Percentiles rank a stretch among this genome's conserved stretches.
These are phyloP conservation scores for Rhopilema esculentum DNA, from an alignment of 30 jellyfish, hydroid and myxozoan genomes.

Conservation along the genomic window DNA sequence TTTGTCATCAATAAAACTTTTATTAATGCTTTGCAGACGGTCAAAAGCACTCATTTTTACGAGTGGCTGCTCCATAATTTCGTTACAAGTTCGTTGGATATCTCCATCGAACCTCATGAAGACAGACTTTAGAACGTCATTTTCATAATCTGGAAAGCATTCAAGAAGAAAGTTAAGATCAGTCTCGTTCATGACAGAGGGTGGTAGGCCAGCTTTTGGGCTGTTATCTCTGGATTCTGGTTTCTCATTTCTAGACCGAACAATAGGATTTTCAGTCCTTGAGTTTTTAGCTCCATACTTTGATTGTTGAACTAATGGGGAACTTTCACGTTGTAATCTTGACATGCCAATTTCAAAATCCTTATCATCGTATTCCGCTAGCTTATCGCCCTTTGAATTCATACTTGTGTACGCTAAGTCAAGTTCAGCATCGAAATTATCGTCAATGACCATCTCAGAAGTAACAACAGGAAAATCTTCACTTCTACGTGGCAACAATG, in stretches of 20 bases:
- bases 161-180: conserved; percentile 62
- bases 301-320: neutral
- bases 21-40: neutral
- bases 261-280: neutral
- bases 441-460: neutral
- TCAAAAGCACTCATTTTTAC: conserved; percentile 12
- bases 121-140: conserved; percentile 27
- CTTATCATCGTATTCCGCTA: neutral
- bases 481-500: neutral
- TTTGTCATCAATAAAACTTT: neutral
- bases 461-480: neutral
- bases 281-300: neutral
- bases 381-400: neutral
- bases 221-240: neutral
- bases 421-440: neutral
- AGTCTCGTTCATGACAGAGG: neutral
- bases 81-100: conserved; percentile 48
- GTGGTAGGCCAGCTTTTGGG: neutral
- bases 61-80: conserved; percentile 46
- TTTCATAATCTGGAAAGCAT: conserved; percentile 58
- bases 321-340: neutral
- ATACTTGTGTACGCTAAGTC: neutral
- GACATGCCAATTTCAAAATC: neutral
- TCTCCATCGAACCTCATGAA: conserved; percentile 51
- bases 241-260: neutral